These are phyloP conservation scores for Proteles cristata DNA, from an alignment of 2,113 vertebrate species.

Conservation along the genomic window DNA sequence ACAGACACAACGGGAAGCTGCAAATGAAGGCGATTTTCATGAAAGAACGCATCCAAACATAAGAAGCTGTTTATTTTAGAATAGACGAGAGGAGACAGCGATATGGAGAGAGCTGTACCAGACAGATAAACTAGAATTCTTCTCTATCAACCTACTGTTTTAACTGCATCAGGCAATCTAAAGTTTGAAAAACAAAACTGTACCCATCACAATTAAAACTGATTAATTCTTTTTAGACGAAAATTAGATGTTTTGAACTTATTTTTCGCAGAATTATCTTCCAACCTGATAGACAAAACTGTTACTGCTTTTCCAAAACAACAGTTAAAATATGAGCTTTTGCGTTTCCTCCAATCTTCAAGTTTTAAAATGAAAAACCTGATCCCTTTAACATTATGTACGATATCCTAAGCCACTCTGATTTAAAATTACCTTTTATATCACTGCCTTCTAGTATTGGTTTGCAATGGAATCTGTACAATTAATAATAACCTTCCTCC, in stretches of 20 bases:
- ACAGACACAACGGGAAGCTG: neutral
- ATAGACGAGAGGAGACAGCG: neutral
- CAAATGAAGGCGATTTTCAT: neutral
- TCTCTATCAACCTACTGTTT: neutral
- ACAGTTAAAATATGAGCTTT: neutral
- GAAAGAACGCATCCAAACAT: constrained; percentile 2
- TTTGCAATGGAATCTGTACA: constrained; percentile 24
- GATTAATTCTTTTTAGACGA: neutral
- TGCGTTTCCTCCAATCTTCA: neutral
- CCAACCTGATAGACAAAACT: constrained; percentile 24
- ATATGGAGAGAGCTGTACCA: too few relatives aligned
- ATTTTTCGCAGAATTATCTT: constrained; percentile 14
- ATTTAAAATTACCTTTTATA: neutral
- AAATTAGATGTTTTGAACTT: constrained; percentile 13
- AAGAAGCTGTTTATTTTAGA: constrained; percentile 11
- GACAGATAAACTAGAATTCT: neutral
- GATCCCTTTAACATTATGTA: neutral
- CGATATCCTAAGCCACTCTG: neutral
- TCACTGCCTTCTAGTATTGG: neutral
- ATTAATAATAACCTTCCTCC: constrained; percentile 50
- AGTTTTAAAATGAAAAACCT: constrained; percentile 2
- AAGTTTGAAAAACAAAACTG: constrained; percentile 39
- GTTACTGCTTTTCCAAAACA: neutral
- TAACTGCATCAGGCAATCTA: neutral
- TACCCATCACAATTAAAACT: neutral